These are phyloP conservation scores for Frankliniella intonsa DNA, from an alignment of 2,888 invertebrate genomes.

Conservation along the genomic window DNA sequence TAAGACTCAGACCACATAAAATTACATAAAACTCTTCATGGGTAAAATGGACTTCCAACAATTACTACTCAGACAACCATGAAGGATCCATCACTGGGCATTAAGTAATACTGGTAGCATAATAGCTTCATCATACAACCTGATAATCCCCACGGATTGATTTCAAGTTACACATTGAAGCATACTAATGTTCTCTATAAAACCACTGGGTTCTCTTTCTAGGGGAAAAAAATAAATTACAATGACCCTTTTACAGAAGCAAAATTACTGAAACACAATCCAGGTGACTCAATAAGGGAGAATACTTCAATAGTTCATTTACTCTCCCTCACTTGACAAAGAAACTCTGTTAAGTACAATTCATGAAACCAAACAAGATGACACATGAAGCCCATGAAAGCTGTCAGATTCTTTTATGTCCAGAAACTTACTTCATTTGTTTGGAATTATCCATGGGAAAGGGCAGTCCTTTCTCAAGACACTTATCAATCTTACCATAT, in stretches of 20 bases:
- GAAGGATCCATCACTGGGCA: constrained; percentile 7
- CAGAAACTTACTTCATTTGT: not conserved
- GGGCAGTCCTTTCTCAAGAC: no score
- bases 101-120: constrained; percentile 7
- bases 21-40: not conserved
- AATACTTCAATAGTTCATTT: not conserved
- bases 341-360: not conserved
- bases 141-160: not conserved
- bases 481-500: not conserved
- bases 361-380: not conserved
- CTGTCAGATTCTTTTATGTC: not conserved
- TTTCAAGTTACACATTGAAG: not conserved
- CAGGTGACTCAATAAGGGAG: not conserved
- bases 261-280: no score
- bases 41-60: constrained; percentile 3
- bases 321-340: not conserved
- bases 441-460: no score
- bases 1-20: not conserved
- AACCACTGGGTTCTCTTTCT: not conserved
- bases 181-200: not conserved
- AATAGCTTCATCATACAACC: not conserved
- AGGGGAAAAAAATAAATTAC: not conserved
- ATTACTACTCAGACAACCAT: not conserved
- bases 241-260: no score
- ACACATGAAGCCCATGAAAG: not conserved